Evolutionary conservation across 2,797 vertebrate species (phyloP), one percentile per base, ranked within the genome.

Genomic region (Chloroceryle amazona): DNA sequence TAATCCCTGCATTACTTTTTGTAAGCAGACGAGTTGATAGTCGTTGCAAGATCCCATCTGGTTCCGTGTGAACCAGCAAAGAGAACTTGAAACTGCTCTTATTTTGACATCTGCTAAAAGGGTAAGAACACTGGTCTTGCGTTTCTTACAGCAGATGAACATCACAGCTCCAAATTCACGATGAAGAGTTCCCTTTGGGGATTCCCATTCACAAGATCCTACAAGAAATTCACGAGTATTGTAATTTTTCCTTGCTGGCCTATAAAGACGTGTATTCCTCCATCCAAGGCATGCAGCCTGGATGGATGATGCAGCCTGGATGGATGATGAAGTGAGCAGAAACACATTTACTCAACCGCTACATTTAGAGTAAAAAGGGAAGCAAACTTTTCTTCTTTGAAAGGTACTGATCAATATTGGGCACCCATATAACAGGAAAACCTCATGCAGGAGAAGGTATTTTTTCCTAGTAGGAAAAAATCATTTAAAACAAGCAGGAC

Each of bases 381-480:
- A 93, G 47, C 21, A 75, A 90, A 74, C 79, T 81, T 90, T 67
- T 21, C 10, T 89, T 82, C 63, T 89, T 87, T 78, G 78, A 96
- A 97, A 95, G 80, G 68, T 91, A 75, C 54, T 55, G 31, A 63
- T 55, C 75, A 74, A 49, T 91, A 68, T 33, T 81, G 55, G 37
- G 37, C 62, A 86, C 81, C 65, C 61, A 67, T 66, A 89, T 75
- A 90, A 86, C 71, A 74, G 86, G 97, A 97, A 97, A 92, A 58
- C 29, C 47, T 97, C 87, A 96, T 87, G 58, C 10, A 44, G 49
- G 28, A 84, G 41, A 81, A 86, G 71, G 8, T 20, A 15, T 66
- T 63, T 67, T 91, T 52, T 62, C 63, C 47, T 65, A 91, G 39
- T 10, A 51, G 63, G 55, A 81, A 93, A 93, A 70, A 83, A 81